These are phyloP conservation scores for Pangasius larnaudii DNA, from an alignment of 2,797 vertebrate species.

Conservation along the genomic window DNA sequence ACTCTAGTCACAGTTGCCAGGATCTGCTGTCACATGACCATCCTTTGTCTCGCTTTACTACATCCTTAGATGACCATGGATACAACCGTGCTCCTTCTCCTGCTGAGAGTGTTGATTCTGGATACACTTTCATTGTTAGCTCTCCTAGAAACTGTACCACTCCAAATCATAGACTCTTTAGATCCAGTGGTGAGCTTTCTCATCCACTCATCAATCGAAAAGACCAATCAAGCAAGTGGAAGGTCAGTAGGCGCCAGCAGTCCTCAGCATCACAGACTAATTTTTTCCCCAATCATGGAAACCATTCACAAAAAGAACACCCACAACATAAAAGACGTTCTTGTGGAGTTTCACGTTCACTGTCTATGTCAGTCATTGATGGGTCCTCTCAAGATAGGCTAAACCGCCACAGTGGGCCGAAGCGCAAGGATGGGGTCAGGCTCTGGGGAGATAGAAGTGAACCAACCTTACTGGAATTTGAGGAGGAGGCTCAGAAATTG, in stretches of 20 bases:
- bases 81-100: constrained; percentile 73
- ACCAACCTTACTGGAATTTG: constrained; percentile 60
- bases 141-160: constrained; percentile 66
- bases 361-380: constrained; percentile 77
- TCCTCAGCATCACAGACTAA: constrained; percentile 46
- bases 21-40: constrained; percentile 67
- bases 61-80: constrained; percentile 73
- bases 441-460: constrained; percentile 59
- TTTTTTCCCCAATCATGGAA: constrained; percentile 39
- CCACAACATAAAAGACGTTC: constrained; percentile 46
- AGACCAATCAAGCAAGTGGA: constrained; percentile 62
- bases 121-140: constrained; percentile 79
- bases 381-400: constrained; percentile 58
- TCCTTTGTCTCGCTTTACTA: constrained; percentile 68
- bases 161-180: constrained; percentile 68
- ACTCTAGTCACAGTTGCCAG: constrained; percentile 71
- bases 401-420: constrained; percentile 53
- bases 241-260: constrained; percentile 52
- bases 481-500: constrained; percentile 64
- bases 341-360: constrained; percentile 66
- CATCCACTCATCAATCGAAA: constrained; percentile 59
- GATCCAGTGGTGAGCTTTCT: constrained; percentile 74
- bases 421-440: constrained; percentile 38
- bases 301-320: constrained; percentile 42
- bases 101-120: constrained; percentile 80